phyloP scores from a whole-genome alignment of 2,888 invertebrate genomes.

The Lasioglossum pauxillum region DNA sequence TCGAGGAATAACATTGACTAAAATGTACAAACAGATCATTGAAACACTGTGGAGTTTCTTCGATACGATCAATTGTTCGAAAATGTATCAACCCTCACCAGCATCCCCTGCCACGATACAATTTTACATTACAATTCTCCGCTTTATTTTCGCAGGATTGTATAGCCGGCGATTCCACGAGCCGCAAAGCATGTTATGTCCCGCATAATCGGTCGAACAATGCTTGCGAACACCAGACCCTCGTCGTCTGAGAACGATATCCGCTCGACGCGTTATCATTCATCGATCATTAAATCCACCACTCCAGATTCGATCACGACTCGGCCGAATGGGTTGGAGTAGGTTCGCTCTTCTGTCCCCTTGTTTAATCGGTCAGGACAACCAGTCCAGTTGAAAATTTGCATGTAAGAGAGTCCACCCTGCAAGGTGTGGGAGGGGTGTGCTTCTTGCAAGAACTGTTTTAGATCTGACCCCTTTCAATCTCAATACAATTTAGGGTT shows the following conservation, averaged over 20 bases:
- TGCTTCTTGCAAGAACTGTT: background rate
- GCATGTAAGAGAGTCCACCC: constrained; percentile 34
- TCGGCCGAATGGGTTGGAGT: constrained; percentile 3
- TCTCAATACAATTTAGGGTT: background rate
- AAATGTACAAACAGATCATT: background rate
- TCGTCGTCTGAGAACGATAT: constrained; percentile 2
- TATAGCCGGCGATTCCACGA: constrained; percentile 3
- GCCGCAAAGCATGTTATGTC: background rate
- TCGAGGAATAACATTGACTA: background rate
- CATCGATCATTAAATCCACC: constrained; percentile 16
- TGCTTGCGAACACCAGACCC: background rate
- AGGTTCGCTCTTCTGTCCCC: background rate
- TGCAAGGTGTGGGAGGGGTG: background rate
- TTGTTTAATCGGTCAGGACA: constrained; percentile 15
- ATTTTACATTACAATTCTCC: background rate
- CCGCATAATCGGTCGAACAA: constrained; percentile 9
- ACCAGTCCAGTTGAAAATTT: constrained; percentile 27
- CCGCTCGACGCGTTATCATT: constrained; percentile 14
- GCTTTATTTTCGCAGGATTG: background rate
- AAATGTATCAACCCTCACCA: background rate
- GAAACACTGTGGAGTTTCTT: background rate
- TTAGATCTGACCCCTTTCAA: background rate
- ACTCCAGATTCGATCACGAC: constrained; percentile 1
- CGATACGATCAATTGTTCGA: background rate
- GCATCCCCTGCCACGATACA: background rate